Base-by-base conservation (phyloP, 2,888 invertebrate species). In the Toxonevra muliebris region DNA sequence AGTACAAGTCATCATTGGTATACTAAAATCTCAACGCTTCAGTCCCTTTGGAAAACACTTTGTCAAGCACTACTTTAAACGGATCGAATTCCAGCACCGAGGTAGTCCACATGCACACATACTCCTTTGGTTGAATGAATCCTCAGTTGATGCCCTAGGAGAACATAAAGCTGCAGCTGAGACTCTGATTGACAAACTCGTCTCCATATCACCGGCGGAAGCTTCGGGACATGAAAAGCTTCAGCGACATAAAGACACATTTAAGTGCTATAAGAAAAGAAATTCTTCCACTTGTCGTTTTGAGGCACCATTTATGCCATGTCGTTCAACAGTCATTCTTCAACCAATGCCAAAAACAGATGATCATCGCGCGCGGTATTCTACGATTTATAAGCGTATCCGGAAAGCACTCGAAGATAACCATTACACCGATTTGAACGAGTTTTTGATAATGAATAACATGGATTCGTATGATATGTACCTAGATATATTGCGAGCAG, bases 111-210 rank as follows among this genome's bases (percentile, higher is more conserved):
- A 66, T 72, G 68, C 74, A 71, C 61, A 71, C 54, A 69, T 69
- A 64, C 63, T 73, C 45, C 11, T 55, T 5, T 85, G 84, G 84
- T 71, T 84, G 20, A 74, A 82, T 3, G 79, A 83, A 75, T 75
- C 65, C 58, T 80, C 80, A 30, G n/a, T 70, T 59, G 72, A 74
- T 61, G 19, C 65, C 45, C 57, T 73, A 57, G 40, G 30, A 12
- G 60, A 65, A 72, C 61, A 70, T 61, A 59, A 76, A 69, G 69
- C 69, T 58, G 42, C 74, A 61, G 71, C 76, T 11, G 76, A 80
- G 5, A 15, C 61, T 11, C 20, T 71, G 9, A 66, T 69, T 5
- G 65, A 65, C 15, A 9, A 43, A 19, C 15, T 69, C 3, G 41
- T 60, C 15, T 54, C 65, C 41, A 61, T 64, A 42, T 19, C 77